Conservation (phyloP, 2,888 invertebrate genomes). For the Diabrotica balteata region DNA sequence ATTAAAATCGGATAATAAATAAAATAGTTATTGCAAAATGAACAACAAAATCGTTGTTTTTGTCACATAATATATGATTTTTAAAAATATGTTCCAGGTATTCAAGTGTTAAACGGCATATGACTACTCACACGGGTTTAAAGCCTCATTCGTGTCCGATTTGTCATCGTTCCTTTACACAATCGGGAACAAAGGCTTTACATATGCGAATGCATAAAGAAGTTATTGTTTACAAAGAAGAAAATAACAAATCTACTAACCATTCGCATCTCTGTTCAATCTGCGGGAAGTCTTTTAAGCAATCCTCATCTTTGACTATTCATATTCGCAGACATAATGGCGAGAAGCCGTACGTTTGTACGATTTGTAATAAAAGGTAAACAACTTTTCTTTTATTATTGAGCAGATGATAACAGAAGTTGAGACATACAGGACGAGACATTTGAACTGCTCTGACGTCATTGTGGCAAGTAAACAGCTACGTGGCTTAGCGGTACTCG, state of each 20-base stretch:
- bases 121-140: constrained; percentile 47
- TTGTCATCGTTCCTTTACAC: constrained; percentile 45
- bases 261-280: constrained; percentile 48
- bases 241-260: constrained; percentile 30
- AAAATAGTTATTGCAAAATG: no score
- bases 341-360: constrained; percentile 49
- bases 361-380: constrained; percentile 48
- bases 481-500: no score
- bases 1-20: no score
- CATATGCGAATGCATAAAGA: constrained; percentile 46
- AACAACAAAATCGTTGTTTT: no score
- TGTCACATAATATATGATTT: no score
- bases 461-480: no score
- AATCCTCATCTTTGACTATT: constrained; percentile 48
- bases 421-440: no score
- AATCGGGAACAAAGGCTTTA: constrained; percentile 45
- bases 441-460: no score
- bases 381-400: no score
- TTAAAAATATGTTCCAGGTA: constrained; percentile 39
- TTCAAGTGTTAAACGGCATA: constrained; percentile 50
- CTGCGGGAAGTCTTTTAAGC: constrained; percentile 51
- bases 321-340: constrained; percentile 50
- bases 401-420: no score
- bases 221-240: constrained; percentile 6
- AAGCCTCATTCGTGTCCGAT: constrained; percentile 45